Conservation (phyloP, 2,888 invertebrate species). For the Sminthurides aquaticus region DNA sequence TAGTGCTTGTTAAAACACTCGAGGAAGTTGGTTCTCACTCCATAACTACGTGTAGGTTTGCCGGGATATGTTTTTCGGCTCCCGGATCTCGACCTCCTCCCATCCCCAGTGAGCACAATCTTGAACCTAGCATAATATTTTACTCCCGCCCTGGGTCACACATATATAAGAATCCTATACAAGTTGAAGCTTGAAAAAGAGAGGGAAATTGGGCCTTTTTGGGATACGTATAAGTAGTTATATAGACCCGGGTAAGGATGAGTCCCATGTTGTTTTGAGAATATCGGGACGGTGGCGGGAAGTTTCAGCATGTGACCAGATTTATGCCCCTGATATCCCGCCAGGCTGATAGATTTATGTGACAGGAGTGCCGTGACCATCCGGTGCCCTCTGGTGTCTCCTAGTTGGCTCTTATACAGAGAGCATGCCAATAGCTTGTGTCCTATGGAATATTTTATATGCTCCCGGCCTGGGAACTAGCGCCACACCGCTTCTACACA, state of each 20-base stretch:
- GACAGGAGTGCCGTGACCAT: constrained; percentile 31
- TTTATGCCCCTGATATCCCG: constrained; percentile 22
- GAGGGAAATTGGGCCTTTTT: no score
- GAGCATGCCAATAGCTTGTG: not conserved
- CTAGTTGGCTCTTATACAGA: not conserved
- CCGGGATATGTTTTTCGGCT: constrained; percentile 9
- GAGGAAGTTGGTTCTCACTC: not conserved
- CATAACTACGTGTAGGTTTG: not conserved
- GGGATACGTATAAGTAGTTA: no score
- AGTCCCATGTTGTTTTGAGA: constrained; percentile 5
- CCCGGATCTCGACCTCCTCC: not conserved
- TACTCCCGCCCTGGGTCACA: not conserved
- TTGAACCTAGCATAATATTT: not conserved
- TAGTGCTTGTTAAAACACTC: not conserved
- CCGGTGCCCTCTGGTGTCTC: constrained; percentile 21
- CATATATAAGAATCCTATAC: not conserved
- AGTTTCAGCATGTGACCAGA: constrained; percentile 17
- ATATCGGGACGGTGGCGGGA: constrained; percentile 8
- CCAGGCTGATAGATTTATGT: constrained; percentile 25
- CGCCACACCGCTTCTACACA: no score
- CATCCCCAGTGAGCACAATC: not conserved
- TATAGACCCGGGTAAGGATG: no score
- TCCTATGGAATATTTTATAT: no score
- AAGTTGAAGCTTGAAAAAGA: constrained; percentile 1
- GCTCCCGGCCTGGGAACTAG: no score